phyloP scores from a whole-genome alignment of 2,797 vertebrate genomes.

The Halcyon leucocephala region DNA sequence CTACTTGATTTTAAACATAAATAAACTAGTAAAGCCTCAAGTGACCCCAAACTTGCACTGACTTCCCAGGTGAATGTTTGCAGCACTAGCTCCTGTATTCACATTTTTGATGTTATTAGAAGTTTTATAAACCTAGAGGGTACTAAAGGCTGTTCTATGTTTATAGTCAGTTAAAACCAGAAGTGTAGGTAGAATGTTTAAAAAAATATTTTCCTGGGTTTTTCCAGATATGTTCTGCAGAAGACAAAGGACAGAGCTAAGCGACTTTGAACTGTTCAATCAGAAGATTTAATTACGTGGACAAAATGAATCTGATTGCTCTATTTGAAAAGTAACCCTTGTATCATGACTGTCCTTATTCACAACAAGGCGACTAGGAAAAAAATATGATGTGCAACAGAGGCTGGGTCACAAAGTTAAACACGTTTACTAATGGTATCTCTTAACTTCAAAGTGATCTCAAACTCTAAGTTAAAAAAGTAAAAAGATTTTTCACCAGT shows the following conservation, averaged over 20 bases:
- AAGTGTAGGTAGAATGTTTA: background rate
- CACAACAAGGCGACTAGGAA: background rate
- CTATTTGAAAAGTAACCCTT: background rate
- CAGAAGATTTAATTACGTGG: background rate
- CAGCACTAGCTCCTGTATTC: background rate
- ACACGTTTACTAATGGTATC: background rate
- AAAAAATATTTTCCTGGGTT: background rate
- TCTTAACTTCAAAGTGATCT: background rate
- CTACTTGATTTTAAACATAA: background rate
- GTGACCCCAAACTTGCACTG: background rate
- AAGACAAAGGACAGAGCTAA: background rate
- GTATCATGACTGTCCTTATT: background rate
- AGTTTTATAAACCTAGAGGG: background rate
- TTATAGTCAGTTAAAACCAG: slow-evolving; percentile 11
- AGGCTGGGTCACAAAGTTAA: background rate
- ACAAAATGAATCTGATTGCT: background rate
- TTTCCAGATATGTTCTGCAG: background rate
- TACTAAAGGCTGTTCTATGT: background rate
- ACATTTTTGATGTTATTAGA: background rate
- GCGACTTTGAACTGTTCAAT: background rate
- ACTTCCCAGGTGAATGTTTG: background rate
- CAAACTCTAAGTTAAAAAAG: background rate
- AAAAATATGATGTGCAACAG: background rate
- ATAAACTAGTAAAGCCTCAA: background rate
- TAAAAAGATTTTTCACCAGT: background rate